Conservation (phyloP, 1,140 invertebrate genomes). For the Drosophila erecta region DNA sequence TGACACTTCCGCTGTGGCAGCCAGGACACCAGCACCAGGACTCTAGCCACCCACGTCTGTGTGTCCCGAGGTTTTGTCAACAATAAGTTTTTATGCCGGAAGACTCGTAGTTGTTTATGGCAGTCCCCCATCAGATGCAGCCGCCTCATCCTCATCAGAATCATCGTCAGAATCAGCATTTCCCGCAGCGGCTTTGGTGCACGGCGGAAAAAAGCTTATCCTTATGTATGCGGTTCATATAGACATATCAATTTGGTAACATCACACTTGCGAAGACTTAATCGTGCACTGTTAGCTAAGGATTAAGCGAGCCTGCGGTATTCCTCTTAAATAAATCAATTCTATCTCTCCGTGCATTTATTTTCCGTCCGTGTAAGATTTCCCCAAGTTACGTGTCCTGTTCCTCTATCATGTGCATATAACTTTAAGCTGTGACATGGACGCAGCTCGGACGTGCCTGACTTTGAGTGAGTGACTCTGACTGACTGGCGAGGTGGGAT, state of each 20-base stretch:
- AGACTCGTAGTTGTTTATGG: conserved; percentile 78
- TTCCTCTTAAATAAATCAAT: too few relatives aligned
- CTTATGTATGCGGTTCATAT: background rate
- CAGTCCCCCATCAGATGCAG: conserved; percentile 42
- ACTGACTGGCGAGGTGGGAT: conserved; percentile 42
- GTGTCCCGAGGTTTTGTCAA: conserved; percentile 80
- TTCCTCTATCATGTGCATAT: conserved; percentile 66
- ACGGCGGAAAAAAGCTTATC: conserved; percentile 12
- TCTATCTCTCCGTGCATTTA: background rate
- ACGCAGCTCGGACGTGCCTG: conserved; percentile 67
- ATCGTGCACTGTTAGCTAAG: background rate
- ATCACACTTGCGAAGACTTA: background rate
- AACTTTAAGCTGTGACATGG: conserved; percentile 79
- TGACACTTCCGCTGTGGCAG: conserved; percentile 83
- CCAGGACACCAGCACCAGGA: conserved; percentile 47
- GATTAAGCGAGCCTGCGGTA: too few relatives aligned
- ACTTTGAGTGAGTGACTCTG: conserved; percentile 71
- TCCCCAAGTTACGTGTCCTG: conserved; percentile 1
- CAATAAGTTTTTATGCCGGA: conserved; percentile 78
- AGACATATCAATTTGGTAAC: conserved; percentile 3
- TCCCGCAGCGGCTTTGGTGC: conserved; percentile 6
- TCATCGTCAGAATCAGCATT: conserved; percentile 2
- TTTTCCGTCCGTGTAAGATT: conserved; percentile 12
- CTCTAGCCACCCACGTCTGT: conserved; percentile 52
- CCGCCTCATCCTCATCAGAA: conserved; percentile 14